Conservation (phyloP, 2,888 invertebrate genomes). For the Himalopsyche tibetana region DNA sequence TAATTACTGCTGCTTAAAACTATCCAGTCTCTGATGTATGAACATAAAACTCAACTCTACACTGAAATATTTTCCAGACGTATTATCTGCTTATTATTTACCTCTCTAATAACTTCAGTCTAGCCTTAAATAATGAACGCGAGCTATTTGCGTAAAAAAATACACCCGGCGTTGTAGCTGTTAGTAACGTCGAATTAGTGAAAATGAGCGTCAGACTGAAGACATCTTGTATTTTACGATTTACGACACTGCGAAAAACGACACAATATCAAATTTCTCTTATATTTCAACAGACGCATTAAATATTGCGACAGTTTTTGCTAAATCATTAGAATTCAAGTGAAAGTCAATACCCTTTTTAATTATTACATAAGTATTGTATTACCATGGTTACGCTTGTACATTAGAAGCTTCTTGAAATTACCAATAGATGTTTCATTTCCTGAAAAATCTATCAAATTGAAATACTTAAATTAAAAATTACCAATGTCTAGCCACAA, state of each 20-base stretch:
- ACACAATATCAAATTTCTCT: conserved; percentile 7
- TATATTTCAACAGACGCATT: background rate
- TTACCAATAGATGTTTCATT: too few species aligned
- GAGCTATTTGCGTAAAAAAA: background rate
- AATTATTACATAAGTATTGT: too few species aligned
- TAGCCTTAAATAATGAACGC: conserved; percentile 17
- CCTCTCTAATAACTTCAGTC: background rate
- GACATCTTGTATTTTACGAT: background rate
- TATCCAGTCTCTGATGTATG: background rate
- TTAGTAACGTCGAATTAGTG: background rate
- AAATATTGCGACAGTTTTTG: background rate
- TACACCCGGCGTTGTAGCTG: background rate
- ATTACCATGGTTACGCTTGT: too few species aligned
- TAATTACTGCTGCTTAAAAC: background rate
- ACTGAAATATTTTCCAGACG: conserved; percentile 1
- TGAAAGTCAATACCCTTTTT: too few species aligned
- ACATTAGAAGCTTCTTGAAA: too few species aligned
- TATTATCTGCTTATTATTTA: conserved; percentile 30
- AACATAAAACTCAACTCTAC: background rate
- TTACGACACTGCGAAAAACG: background rate
- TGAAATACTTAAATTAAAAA: too few species aligned
- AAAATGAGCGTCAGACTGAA: background rate
- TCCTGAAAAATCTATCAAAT: too few species aligned
- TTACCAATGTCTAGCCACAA: too few species aligned
- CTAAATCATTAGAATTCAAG: background rate